Conservation (phyloP, 2,888 invertebrate genomes). For the Athalia cordata region DNA sequence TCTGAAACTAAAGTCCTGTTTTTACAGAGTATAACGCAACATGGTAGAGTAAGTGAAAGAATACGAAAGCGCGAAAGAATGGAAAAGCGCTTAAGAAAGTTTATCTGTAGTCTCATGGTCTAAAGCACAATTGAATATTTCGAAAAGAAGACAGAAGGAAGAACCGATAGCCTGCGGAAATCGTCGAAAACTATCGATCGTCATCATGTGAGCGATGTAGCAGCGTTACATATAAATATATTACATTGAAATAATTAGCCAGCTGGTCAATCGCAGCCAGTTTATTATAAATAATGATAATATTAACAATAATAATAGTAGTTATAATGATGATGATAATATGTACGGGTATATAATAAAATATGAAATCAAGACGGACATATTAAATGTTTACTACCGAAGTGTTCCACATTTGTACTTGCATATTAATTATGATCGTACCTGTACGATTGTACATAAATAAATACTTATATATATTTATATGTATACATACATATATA, state of each 20-base stretch:
- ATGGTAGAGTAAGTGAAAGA: too few species aligned
- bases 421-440: slow-evolving; percentile 38
- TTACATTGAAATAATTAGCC: not conserved
- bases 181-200: too few species aligned
- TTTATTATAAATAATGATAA: slow-evolving; percentile 29
- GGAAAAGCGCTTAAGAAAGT: too few species aligned
- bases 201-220: too few species aligned
- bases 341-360: not conserved
- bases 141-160: too few species aligned
- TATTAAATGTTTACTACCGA: slow-evolving; percentile 41
- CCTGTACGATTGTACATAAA: not conserved
- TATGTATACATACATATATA: not conserved
- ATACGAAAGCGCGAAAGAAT: too few species aligned
- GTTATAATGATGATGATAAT: not conserved
- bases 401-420: slow-evolving; percentile 42
- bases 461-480: not conserved
- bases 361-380: slow-evolving; percentile 35
- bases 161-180: too few species aligned
- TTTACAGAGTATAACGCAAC: too few species aligned
- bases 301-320: not conserved
- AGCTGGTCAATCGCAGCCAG: not conserved
- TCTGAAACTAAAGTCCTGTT: too few species aligned
- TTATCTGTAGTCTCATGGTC: not conserved
- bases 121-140: not conserved
- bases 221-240: too few species aligned